Evolutionary conservation across 2,113 vertebrate species (phyloP), one percentile per base, ranked within the genome.

Genomic region (Uropsilus gracilis): DNA sequence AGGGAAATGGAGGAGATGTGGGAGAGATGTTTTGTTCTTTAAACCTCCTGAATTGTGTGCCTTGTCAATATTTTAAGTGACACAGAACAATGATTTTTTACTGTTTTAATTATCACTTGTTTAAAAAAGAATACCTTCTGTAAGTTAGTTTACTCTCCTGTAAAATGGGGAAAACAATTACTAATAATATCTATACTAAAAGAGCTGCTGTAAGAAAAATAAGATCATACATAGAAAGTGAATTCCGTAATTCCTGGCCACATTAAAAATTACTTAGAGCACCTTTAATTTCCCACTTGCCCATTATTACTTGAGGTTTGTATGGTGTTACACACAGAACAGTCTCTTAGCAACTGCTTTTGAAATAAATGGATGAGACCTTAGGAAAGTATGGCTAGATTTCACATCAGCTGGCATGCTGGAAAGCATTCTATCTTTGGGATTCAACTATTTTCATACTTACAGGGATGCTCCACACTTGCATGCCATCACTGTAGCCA

Each of bases 391-490:
- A 91, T 59, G 37, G 28, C 17, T 76, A 64, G 28, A 73, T 53
- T 46, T 72, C 37, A 32, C 5, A 76, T 44, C 72, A 88, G 69
- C 24, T 28, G 48, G 18, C 50, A 66, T 28, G 10, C 76, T 90
- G 37, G 1, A 7, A 81, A 77, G 42, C 12, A 5, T 50, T 46
- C 10, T 39, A 55, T 32, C n/a, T 57, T 55, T 44, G 34, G 39
- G 48, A 80, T 20, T n/a, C 16, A 39, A 34, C 0, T 48, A 72
- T n/a, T 20, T 90, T 78, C 30, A 48, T 88, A 98, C 99, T 99
- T 96, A 99, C 99, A 96, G 99, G 99, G 69, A 99, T 97, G 86
- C 99, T 99, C 99, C 99, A 99, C 94, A 99, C 98, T 97, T 99
- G 99, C 98, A 99, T 99, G 83, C 99, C 99, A 48, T 99, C 99